Percentiles rank a stretch among this genome's conserved stretches.
phyloP scores from a whole-genome alignment of 1,140 invertebrate species.

The Drosophila lacertosa region DNA sequence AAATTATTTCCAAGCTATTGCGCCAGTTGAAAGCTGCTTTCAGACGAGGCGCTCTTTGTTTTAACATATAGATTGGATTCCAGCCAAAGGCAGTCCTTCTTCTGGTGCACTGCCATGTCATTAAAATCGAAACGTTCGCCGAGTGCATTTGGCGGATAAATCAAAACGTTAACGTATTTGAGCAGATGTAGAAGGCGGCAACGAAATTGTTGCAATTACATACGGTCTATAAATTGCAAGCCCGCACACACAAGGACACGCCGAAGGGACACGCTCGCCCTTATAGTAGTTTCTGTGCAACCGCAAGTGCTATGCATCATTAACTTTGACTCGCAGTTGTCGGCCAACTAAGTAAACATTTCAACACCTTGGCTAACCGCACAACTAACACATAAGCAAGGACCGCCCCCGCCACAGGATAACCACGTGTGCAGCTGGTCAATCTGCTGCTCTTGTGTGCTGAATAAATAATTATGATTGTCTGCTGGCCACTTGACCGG shows the following conservation, averaged over 20 bases:
- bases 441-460: constrained; percentile 76
- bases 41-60: constrained; percentile 61
- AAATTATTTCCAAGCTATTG: constrained; percentile 80
- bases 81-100: constrained; percentile 37
- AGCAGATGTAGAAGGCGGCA: constrained; percentile 48
- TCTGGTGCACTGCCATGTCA: constrained; percentile 44
- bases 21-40: constrained; percentile 75
- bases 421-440: constrained; percentile 77
- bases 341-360: constrained; percentile 75
- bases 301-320: constrained; percentile 75
- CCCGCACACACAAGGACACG: constrained; percentile 1
- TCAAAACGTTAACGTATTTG: constrained; percentile 71
- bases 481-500: constrained; percentile 76
- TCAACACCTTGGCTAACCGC: constrained; percentile 75
- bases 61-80: constrained; percentile 76
- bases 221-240: constrained; percentile 68
- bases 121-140: constrained; percentile 65
- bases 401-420: constrained; percentile 20
- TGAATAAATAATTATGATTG: constrained; percentile 82
- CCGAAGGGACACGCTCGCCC: not conserved
- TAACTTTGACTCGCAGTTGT: constrained; percentile 70
- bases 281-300: constrained; percentile 19
- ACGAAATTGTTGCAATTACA: constrained; percentile 77
- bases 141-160: constrained; percentile 73
- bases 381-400: constrained; percentile 55